phyloP scores from a whole-genome alignment of 2,888 invertebrate species.

The Leptopilina drosophilae region DNA sequence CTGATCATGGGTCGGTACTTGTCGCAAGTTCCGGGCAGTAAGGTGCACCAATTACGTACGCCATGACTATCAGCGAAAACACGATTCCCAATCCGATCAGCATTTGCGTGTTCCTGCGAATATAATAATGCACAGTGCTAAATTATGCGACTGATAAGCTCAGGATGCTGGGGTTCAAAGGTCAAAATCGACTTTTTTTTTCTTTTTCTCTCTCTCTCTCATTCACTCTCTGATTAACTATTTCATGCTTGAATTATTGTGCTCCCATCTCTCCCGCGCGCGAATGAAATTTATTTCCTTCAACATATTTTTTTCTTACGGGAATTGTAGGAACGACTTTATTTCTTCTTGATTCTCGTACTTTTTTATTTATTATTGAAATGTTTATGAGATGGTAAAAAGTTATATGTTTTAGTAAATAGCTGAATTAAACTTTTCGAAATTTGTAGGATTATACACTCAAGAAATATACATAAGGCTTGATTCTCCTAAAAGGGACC shows the following conservation, averaged over 20 bases:
- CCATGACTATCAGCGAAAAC: constrained; percentile 54
- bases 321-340: not conserved
- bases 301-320: not conserved
- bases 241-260: constrained; percentile 31
- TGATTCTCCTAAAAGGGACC: too few relatives aligned
- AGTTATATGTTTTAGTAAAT: too few relatives aligned
- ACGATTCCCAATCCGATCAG: constrained; percentile 59
- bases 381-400: not conserved
- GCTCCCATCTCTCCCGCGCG: not conserved
- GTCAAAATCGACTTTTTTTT: not conserved
- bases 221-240: constrained; percentile 15
- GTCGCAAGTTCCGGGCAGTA: constrained; percentile 58
- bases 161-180: constrained; percentile 12
- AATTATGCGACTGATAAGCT: constrained; percentile 34
- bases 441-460: too few relatives aligned
- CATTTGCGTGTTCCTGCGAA: constrained; percentile 59
- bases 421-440: too few relatives aligned
- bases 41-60: constrained; percentile 62
- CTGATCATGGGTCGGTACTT: constrained; percentile 58
- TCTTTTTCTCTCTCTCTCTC: too few relatives aligned
- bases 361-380: not conserved
- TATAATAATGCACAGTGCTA: constrained; percentile 31
- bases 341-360: not conserved
- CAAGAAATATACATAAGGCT: too few relatives aligned
- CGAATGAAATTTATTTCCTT: constrained; percentile 8